These are phyloP conservation scores for Acipenser oxyrinchus DNA, from an alignment of 2,797 vertebrate genomes.

Conservation along the genomic window DNA sequence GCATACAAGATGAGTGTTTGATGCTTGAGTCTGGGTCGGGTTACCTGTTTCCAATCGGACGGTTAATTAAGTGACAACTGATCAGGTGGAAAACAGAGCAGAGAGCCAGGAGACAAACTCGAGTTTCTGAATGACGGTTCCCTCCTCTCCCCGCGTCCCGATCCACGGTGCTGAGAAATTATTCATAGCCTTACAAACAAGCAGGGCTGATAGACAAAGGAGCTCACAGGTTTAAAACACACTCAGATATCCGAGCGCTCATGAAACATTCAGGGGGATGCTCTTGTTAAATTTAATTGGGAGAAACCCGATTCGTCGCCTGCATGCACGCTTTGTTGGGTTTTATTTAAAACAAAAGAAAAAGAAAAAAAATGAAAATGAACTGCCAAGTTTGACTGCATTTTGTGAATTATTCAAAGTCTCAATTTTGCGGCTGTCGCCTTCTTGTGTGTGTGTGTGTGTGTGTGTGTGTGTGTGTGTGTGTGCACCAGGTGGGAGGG, in stretches of 20 bases:
- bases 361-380: slow-evolving; percentile 26
- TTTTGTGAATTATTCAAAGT: slow-evolving; percentile 12
- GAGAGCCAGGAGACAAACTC: not conserved
- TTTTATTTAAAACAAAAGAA: slow-evolving; percentile 35
- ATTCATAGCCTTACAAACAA: slow-evolving; percentile 9
- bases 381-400: slow-evolving; percentile 42
- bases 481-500: not conserved
- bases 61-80: slow-evolving; percentile 48
- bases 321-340: slow-evolving; percentile 38
- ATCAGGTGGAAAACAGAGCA: slow-evolving; percentile 9
- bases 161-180: slow-evolving; percentile 10
- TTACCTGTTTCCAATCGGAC: slow-evolving; percentile 35
- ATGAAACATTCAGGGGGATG: slow-evolving; percentile 57
- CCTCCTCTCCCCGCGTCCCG: not conserved
- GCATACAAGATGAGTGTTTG: slow-evolving; percentile 36
- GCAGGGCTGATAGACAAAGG: slow-evolving; percentile 21
- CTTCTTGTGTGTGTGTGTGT: not conserved
- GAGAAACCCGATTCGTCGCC: slow-evolving; percentile 40
- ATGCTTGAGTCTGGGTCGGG: slow-evolving; percentile 30
- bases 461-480: not conserved
- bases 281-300: slow-evolving; percentile 65
- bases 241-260: slow-evolving; percentile 42
- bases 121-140: not conserved
- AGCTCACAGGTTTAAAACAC: slow-evolving; percentile 17
- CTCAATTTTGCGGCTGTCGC: fast-evolving